phyloP scores from a whole-genome alignment of 2,113 vertebrate species.

The Leucopsar rothschildi region DNA sequence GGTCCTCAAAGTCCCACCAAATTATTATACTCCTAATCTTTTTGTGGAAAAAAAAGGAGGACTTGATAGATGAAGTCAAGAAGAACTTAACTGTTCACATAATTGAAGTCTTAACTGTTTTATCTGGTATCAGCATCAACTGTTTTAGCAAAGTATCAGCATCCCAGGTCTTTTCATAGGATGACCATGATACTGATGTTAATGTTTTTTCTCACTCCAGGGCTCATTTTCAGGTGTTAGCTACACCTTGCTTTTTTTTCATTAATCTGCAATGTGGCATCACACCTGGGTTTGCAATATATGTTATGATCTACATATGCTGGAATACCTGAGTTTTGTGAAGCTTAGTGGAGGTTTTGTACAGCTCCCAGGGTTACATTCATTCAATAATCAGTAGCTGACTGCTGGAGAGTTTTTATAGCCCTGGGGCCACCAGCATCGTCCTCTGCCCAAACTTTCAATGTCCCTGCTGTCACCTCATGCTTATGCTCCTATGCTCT shows the following conservation, averaged over 20 bases:
- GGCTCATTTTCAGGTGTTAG: neutral
- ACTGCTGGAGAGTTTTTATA: neutral
- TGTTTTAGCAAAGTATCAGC: neutral
- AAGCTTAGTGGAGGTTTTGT: neutral
- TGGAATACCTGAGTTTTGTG: neutral
- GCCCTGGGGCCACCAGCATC: neutral
- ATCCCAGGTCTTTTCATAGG: neutral
- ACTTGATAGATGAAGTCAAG: neutral
- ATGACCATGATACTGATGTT: neutral
- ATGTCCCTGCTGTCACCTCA: neutral
- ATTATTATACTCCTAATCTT: neutral
- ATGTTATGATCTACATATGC: neutral
- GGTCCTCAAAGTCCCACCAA: neutral
- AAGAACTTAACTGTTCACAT: neutral
- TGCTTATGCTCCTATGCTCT: neutral
- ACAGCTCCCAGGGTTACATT: neutral
- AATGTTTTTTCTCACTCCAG: neutral
- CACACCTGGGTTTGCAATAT: neutral
- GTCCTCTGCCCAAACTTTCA: neutral
- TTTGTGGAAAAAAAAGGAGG: neutral
- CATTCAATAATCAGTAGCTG: neutral
- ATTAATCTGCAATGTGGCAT: neutral
- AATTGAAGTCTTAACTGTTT: neutral
- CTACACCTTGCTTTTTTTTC: neutral
- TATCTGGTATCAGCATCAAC: neutral